These are phyloP conservation scores for Dromius quadrimaculatus DNA, from an alignment of 2,888 invertebrate genomes.

Conservation along the genomic window DNA sequence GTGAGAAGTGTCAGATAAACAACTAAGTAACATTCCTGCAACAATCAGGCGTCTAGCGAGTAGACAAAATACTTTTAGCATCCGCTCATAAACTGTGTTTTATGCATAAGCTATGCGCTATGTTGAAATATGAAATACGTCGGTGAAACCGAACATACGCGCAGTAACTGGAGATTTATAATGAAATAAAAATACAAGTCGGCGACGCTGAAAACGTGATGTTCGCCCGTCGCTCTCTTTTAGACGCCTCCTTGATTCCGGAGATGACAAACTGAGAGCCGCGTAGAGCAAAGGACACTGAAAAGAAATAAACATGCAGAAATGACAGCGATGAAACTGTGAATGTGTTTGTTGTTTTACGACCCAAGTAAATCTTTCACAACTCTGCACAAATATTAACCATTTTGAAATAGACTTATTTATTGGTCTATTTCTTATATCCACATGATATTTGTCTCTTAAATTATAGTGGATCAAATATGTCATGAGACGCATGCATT, in stretches of 20 bases:
- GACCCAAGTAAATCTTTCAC: too few species aligned
- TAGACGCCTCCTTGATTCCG: conserved; percentile 20
- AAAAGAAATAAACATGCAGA: conserved; percentile 3
- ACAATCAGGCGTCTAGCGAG: background rate
- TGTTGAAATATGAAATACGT: conserved; percentile 15
- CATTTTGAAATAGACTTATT: too few species aligned
- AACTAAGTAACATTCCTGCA: background rate
- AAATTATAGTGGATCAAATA: too few species aligned
- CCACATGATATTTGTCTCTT: too few species aligned
- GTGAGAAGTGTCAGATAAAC: too few species aligned
- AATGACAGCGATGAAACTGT: background rate
- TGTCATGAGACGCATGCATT: too few species aligned
- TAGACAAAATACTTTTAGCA: conserved; percentile 33
- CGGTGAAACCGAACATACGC: conserved; percentile 7
- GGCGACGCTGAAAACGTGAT: conserved; percentile 20
- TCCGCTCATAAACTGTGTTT: conserved; percentile 6
- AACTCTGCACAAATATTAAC: too few species aligned
- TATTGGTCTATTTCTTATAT: too few species aligned
- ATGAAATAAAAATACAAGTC: conserved; percentile 39
- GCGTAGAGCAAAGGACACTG: conserved; percentile 5
- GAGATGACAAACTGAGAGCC: conserved; percentile 23
- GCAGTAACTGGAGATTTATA: conserved; percentile 29
- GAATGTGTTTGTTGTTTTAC: background rate
- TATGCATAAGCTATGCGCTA: conserved; percentile 22
- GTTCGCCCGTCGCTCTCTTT: background rate